Percentiles rank a stretch among this genome's conserved stretches.
Evolutionary conservation across 2,113 vertebrate genomes (phyloP).

Genomic region (Centropristis striata): DNA sequence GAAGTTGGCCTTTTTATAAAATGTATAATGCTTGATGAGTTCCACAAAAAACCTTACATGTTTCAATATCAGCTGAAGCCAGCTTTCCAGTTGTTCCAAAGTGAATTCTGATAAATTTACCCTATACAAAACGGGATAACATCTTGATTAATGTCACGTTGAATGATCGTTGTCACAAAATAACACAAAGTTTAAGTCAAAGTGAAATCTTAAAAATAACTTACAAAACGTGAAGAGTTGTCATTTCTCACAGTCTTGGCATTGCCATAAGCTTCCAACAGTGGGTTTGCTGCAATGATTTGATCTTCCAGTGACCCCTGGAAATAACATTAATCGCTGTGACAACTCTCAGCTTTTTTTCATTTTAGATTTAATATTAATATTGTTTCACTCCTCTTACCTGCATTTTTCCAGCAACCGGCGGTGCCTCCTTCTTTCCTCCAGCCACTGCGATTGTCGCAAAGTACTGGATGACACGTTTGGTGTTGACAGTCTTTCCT

Average conservation of each 20-base stretch:
- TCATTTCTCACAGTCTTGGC: constrained; percentile 92
- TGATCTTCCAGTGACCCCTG: constrained; percentile 89
- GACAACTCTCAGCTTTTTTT: not conserved
- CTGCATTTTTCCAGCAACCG: constrained; percentile 85
- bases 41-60: constrained; percentile 85
- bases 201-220: constrained; percentile 50
- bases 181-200: not conserved
- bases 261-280: constrained; percentile 90
- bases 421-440: constrained; percentile 64
- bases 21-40: not conserved
- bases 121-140: constrained; percentile 32
- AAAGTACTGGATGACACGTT: constrained; percentile 97
- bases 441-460: constrained; percentile 94
- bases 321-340: constrained; percentile 5
- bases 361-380: not conserved
- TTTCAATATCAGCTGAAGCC: constrained; percentile 97
- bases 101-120: constrained; percentile 92
- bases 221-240: constrained; percentile 91
- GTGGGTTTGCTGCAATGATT: constrained; percentile 86
- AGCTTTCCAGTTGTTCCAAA: constrained; percentile 93
- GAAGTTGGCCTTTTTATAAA: not conserved
- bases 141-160: not conserved
- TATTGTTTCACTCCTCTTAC: constrained; percentile 68
- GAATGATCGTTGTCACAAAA: constrained; percentile 41
- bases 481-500: constrained; percentile 97